These are phyloP conservation scores for Phymastichus coffea DNA, from an alignment of 1,140 invertebrate genomes.

Conservation along the genomic window DNA sequence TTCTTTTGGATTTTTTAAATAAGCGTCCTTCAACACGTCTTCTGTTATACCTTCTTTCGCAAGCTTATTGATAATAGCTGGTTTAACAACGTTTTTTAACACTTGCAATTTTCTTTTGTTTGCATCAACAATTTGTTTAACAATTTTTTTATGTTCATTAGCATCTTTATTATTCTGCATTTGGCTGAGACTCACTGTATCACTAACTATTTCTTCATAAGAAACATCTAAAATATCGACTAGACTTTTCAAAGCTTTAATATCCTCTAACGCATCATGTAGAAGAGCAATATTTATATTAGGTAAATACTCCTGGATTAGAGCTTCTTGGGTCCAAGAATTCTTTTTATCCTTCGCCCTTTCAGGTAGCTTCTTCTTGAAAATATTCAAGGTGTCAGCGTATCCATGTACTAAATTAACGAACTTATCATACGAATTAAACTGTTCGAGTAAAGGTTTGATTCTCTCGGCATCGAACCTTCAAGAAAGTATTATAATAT, in stretches of 20 bases:
- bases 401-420: neutral
- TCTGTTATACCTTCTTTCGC: neutral
- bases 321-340: neutral
- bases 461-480: neutral
- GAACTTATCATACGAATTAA: neutral
- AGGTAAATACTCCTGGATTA: neutral
- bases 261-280: neutral
- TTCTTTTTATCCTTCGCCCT: neutral
- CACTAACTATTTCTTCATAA: neutral
- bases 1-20: neutral
- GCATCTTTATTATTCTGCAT: no score
- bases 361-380: neutral
- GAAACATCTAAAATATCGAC: neutral
- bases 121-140: neutral
- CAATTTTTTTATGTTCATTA: neutral
- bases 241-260: neutral
- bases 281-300: neutral
- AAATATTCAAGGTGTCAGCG: neutral
- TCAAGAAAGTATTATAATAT: no score
- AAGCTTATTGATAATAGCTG: neutral
- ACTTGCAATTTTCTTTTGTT: no score
- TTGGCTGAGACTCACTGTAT: neutral
- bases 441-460: neutral
- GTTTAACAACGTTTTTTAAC: no score
- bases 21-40: neutral